Base-by-base conservation (phyloP, 2,113 vertebrate species). In the Tursiops truncatus region DNA sequence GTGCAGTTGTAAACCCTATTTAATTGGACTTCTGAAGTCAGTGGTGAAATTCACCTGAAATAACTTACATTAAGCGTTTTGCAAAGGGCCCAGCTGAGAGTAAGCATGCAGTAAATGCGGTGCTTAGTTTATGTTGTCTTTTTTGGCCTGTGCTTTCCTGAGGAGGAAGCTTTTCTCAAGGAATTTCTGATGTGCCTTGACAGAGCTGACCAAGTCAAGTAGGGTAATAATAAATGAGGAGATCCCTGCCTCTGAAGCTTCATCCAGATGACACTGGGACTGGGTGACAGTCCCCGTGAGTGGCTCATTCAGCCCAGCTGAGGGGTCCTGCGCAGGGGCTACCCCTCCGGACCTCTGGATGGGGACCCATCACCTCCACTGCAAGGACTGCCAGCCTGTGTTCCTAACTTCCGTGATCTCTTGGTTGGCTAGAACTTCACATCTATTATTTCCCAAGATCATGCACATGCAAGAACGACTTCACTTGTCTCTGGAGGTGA, bases 1-100 rank as follows among this genome's bases (percentile, higher is more conserved):
- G 86, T 17, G 25, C 60, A 58, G 77, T 4, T 83, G 31, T 98
- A 97, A 97, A 97, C 90, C 79, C 80, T 41, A 41, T 76, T 91
- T 96, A 95, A 96, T 62, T 80, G 94, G 80, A 68, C 87, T 84
- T 93, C 82, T 65, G 76, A 83, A 95, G 60, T 80, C 33, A 6
- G 9, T n/a, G 79, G 79, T 26, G 65, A 95, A 89, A 92, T 84
- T 84, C 17, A 92, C 86, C 76, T 36, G 90, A 73, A 91, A 94
- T 95, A 87, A 94, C 92, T 83, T 71, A 65, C 13, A 9, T 5
- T 71, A 65, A 89, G 77, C 14, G 1, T 67, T 89, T 31, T 62
- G 68, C 62, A 58, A 93, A 95, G 38, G 50, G 73, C 36, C 84
- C 26, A 15, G 17, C 23, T 1, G 87, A 96, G 47, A 60, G 47